These are phyloP conservation scores for Agonopterix alstromeriana DNA, from an alignment of 2,888 invertebrate species.

Conservation along the genomic window DNA sequence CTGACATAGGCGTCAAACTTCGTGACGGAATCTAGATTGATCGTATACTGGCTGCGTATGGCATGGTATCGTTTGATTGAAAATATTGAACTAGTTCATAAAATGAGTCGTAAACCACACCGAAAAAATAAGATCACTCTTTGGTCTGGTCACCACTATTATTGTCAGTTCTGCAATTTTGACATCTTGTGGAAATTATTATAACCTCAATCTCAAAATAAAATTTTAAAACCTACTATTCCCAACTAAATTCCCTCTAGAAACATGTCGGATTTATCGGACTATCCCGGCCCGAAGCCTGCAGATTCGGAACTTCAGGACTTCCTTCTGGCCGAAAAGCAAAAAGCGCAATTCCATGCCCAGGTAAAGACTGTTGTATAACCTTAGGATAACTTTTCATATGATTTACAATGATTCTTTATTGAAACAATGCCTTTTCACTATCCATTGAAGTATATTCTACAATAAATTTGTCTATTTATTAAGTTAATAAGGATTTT, in stretches of 20 bases:
- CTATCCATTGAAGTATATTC: background rate
- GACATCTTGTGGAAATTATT: too few relatives aligned
- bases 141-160: too few relatives aligned
- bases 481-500: too few relatives aligned
- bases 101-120: too few relatives aligned
- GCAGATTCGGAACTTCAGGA: conserved; percentile 89
- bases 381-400: background rate
- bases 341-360: conserved; percentile 92
- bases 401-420: background rate
- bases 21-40: too few relatives aligned
- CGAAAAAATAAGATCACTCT: too few relatives aligned
- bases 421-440: background rate
- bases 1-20: too few relatives aligned
- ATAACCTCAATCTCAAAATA: too few relatives aligned
- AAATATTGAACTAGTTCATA: too few relatives aligned
- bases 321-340: conserved; percentile 89
- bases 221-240: background rate
- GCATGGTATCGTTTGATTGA: too few relatives aligned
- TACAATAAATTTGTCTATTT: background rate
- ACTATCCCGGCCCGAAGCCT: conserved; percentile 53
- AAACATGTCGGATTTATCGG: conserved; percentile 56
- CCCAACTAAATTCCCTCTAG: background rate
- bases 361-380: conserved; percentile 77
- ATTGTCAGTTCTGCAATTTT: too few relatives aligned
- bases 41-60: too few relatives aligned